Evolutionary conservation across 2,888 invertebrate genomes (phyloP), one percentile per base, ranked within the genome.

Genomic region (Tetragnatha montana): DNA sequence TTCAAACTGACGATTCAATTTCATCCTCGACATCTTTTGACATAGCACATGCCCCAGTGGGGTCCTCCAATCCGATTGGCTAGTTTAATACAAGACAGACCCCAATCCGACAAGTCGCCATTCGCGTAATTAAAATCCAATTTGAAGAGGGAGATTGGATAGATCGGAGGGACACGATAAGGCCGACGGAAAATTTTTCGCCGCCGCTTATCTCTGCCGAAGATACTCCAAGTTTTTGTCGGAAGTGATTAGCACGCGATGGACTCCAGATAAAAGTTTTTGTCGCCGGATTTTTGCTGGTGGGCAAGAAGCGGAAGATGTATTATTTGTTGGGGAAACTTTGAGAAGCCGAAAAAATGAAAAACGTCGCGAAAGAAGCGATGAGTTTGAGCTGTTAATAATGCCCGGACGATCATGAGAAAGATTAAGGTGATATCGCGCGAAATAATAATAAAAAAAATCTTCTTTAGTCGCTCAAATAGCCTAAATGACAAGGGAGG

Each of bases 91-190:
- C 4, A 35, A 35, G 35, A 35, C 35, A 35, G 35, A 35, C 35
- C 35, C 35, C 35, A 35, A 35, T 35, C 35, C 35, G 73, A 82
- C 74, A 35, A 74, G 51, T 60, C 73, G 60, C 82, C 22, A 82
- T 82, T 82, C 82, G 74, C 60, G 74, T 82, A 82, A 82, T 82
- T 82, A 82, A 82, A 82, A 82, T 21, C 60, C 82, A 82, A 82
- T 82, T 82, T 71, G 73, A 82, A 82, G 60, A 82, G 74, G 60
- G 73, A 74, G 74, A 82, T 74, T 73, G 82, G 82, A 49, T 82
- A 82, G 82, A 82, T 82, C 82, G 82, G 60, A n/a, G 60, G 22
- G 35, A 51, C 21, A 10, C 51, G 82, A 82, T 82, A 82, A 50
- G 35, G 22, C 60, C 82, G 50, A 73, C 82, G 49, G 76, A 60